These are phyloP conservation scores for Felis catus DNA, from an alignment of 2,113 vertebrate species.

Conservation along the genomic window DNA sequence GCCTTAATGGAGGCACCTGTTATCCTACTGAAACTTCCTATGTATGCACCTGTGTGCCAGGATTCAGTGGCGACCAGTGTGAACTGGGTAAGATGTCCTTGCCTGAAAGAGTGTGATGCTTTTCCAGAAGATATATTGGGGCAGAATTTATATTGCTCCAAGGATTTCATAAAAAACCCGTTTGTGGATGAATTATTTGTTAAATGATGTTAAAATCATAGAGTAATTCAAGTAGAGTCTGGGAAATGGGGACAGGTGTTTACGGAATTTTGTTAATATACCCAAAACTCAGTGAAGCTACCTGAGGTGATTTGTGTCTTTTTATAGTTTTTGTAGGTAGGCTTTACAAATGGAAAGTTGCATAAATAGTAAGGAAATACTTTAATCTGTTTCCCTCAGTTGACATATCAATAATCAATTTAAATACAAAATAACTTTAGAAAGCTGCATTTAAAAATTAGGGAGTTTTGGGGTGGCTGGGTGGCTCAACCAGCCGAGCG, in stretches of 20 bases:
- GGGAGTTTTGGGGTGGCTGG: not conserved
- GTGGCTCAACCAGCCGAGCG: too few relatives aligned
- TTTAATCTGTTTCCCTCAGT: not conserved
- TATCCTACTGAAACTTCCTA: conserved; percentile 87
- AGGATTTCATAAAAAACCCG: not conserved
- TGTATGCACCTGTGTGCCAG: conserved; percentile 93
- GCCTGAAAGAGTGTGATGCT: not conserved
- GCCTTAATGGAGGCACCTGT: conserved; percentile 94
- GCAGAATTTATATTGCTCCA: not conserved
- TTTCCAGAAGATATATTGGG: not conserved
- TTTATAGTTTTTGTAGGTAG: not conserved
- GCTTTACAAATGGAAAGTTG: conserved; percentile 4
- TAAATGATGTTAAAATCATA: not conserved
- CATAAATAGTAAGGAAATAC: not conserved
- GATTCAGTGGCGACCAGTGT: conserved; percentile 93
- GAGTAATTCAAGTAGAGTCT: not conserved
- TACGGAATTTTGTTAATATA: not conserved
- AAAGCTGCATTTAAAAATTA: not conserved
- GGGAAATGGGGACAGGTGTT: not conserved
- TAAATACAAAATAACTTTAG: not conserved
- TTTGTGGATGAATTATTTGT: not conserved
- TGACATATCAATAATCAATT: not conserved
- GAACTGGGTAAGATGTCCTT: conserved; percentile 90
- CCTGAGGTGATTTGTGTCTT: not conserved
- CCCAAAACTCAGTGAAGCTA: not conserved